Conservation (phyloP, 2,888 invertebrate genomes). For the Morpho helenor region DNA sequence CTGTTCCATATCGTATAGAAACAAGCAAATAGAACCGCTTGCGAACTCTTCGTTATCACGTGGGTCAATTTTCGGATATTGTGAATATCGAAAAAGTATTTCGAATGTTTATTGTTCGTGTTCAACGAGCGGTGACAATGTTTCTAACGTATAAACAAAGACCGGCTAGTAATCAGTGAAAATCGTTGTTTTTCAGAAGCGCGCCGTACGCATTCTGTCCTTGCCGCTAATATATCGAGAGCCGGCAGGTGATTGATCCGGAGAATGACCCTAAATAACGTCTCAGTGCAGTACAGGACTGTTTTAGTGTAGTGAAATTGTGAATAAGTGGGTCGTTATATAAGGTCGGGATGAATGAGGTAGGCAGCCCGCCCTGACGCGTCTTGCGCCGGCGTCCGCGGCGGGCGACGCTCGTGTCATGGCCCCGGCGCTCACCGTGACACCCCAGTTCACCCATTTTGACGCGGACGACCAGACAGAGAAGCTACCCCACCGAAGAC, state of each 20-base stretch:
- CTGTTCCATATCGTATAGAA: conserved; percentile 66
- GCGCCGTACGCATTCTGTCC: conserved; percentile 50
- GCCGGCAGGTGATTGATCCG: conserved; percentile 60
- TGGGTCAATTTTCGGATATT: conserved; percentile 72
- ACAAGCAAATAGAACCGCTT: conserved; percentile 72
- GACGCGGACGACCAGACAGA: conserved; percentile 46
- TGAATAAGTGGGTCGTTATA: conserved; percentile 52
- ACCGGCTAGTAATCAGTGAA: conserved; percentile 58
- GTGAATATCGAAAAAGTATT: conserved; percentile 37
- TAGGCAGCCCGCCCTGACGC: conserved; percentile 62
- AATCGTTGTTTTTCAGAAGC: conserved; percentile 70
- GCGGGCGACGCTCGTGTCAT: conserved; percentile 85
- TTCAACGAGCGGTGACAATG: conserved; percentile 29
- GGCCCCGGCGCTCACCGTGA: conserved; percentile 96
- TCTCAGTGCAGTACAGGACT: conserved; percentile 49
- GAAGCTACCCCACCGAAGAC: conserved; percentile 51
- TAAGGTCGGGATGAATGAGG: conserved; percentile 60
- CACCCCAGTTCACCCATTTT: conserved; percentile 62
- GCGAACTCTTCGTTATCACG: conserved; percentile 75
- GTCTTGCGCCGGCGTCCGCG: conserved; percentile 65
- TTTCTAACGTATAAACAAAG: conserved; percentile 43
- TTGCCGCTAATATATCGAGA: conserved; percentile 43
- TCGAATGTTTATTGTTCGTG: conserved; percentile 31
- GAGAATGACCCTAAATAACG: conserved; percentile 43
- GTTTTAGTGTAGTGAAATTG: conserved; percentile 54